Evolutionary conservation across 2,797 vertebrate genomes (phyloP), one percentile per base, ranked within the genome.

Genomic region (Sandelia bainsii): DNA sequence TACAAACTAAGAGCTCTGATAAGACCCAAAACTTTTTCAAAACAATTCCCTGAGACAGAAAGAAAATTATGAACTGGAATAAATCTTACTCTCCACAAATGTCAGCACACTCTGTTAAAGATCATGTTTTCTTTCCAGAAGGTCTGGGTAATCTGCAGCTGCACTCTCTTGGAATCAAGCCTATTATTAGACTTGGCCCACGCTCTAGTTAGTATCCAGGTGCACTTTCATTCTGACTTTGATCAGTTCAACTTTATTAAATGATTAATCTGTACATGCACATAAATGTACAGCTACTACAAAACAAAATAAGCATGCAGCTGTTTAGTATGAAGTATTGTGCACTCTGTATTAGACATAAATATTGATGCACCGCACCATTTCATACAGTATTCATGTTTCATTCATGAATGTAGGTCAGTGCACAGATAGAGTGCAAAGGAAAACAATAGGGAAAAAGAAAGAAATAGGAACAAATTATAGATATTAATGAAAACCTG

Each of bases 61-160:
- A 45, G 45, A 85, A 48, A 76, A 73, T 85, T 69, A 69, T 50
- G 44, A 8, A 72, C 62, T 78, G 81, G 72, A 68, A 91, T 86
- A 71, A 81, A 86, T 87, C 65, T 52, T 65, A 52, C 67, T 77
- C 79, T 72, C 50, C 22, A 70, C 51, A 68, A 83, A 82, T 60
- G 79, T 81, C 79, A 71, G 58, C 48, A 39, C 53, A 52, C 62
- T 50, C 59, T 75, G 65, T 59, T 75, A 66, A 75, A 73, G 37
- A 50, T 12, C 45, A 6, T 79, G 75, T 75, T 81, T 88, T 80
- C 40, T 68, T 62, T 81, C 68, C 78, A 63, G 72, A 51, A 50
- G 72, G 45, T 81, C 52, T 68, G 29, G 23, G 52, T 79, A 77
- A 79, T 84, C 81, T 79, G 74, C 88, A 89, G 89, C 87, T 89